Base-by-base conservation (phyloP, 2,797 vertebrate species). In the Pangasius larnaudii region DNA sequence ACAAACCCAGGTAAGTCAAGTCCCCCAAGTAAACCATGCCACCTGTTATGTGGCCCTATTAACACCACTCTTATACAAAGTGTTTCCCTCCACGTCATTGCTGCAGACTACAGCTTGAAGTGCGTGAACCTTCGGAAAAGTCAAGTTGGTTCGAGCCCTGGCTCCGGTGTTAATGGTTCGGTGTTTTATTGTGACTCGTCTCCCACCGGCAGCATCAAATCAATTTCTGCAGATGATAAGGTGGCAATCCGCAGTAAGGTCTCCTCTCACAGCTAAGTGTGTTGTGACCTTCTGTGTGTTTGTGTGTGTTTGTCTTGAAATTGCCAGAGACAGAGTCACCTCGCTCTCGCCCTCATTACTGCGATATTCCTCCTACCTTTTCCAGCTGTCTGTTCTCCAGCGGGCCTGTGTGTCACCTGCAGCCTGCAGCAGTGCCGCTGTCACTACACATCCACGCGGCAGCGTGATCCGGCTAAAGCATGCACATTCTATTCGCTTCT, bases 331-430 rank as follows among this genome's bases (percentile, higher is more conserved):
- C 80, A 33, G 51, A 82, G 78, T 77, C 78, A 86, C 30, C 77
- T 86, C 71, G 82, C 87, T 82, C 36, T 58, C 86, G 74, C 63
- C 89, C 92, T 94, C 94, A 94, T 96, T 96, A 95, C 90, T 88
- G 88, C 89, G 90, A 95, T 95, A 90, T 94, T 90, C 91, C 85
- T 92, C 87, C 88, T 91, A 92, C 90, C 91, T 91, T 94, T 95
- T 94, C 88, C 91, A 94, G 92, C 92, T 96, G 94, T 95, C 94
- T 94, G 89, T 91, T 91, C 91, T 89, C 86, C 84, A 90, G 92
- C 94, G 90, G 92, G 90, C 92, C 90, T 84, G 90, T 88, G 91
- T 92, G 82, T 92, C 39, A 86, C 81, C 92, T 87, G 88, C 91
- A 65, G 91, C 92, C 94, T 91, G 86, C 84, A 91, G 93, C 92